Conservation (phyloP, 2,797 vertebrate species). For the Tarsius wallacei region DNA sequence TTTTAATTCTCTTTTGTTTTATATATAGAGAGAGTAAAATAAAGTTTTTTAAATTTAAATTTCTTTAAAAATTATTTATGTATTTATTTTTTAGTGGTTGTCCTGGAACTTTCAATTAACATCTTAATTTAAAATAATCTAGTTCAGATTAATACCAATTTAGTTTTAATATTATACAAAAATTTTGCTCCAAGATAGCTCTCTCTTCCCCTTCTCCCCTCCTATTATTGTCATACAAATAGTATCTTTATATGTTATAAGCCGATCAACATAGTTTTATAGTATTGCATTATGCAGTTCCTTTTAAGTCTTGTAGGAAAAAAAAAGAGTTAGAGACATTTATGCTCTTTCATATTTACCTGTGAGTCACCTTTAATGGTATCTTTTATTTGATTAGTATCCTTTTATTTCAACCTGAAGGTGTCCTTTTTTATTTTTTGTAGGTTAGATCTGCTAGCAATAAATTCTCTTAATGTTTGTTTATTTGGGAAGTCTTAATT, state of each 20-base stretch:
- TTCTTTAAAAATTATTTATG: too few relatives aligned
- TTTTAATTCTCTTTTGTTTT: background rate
- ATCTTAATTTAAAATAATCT: background rate
- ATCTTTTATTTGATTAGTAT: background rate
- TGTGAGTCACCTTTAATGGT: background rate
- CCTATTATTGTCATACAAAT: background rate
- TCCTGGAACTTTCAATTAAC: background rate
- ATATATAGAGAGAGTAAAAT: too few relatives aligned
- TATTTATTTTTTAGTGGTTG: slow-evolving; percentile 3
- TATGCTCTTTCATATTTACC: background rate
- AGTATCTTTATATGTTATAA: background rate
- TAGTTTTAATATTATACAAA: slow-evolving; percentile 18
- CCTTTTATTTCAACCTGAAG: background rate
- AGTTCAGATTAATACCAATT: background rate
- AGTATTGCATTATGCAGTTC: background rate
- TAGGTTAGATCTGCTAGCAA: background rate
- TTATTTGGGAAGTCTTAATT: background rate
- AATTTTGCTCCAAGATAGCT: background rate
- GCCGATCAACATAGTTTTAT: background rate
- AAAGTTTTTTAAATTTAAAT: too few relatives aligned
- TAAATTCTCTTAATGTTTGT: background rate
- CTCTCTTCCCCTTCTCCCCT: background rate
- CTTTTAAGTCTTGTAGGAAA: background rate
- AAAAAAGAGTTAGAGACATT: background rate
- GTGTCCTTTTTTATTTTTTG: background rate